Evolutionary conservation across 2,113 vertebrate species (phyloP).

Genomic region (Sakesphorus luctuosus): DNA sequence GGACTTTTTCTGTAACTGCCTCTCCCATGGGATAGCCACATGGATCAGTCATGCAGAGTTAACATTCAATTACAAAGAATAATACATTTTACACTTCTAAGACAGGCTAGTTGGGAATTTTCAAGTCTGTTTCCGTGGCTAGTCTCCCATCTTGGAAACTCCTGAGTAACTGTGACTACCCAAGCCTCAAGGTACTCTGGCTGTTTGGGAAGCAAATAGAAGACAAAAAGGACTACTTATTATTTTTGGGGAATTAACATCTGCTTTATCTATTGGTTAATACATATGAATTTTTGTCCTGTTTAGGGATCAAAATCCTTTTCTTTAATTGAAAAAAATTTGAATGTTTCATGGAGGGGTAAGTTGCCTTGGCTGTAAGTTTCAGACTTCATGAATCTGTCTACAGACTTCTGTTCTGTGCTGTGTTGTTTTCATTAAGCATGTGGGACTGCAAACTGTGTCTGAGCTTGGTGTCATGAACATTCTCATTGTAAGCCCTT

Average conservation of each 20-base stretch:
- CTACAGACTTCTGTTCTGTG: not conserved
- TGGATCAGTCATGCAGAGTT: not conserved
- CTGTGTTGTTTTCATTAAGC: not conserved
- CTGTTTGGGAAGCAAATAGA: not conserved
- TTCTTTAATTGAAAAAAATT: not conserved
- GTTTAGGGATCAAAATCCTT: not conserved
- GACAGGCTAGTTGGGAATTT: not conserved
- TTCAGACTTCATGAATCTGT: not conserved
- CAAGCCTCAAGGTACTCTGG: not conserved
- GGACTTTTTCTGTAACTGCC: not conserved
- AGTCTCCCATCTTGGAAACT: not conserved
- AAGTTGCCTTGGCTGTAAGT: not conserved
- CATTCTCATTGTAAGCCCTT: not conserved
- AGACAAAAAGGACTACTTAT: not conserved
- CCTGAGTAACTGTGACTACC: not conserved
- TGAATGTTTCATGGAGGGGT: not conserved
- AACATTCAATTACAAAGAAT: not conserved
- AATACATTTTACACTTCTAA: not conserved
- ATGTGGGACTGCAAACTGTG: not conserved
- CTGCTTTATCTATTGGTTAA: not conserved
- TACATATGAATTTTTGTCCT: not conserved
- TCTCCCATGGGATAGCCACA: not conserved
- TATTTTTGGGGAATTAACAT: not conserved
- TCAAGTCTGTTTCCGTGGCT: not conserved
- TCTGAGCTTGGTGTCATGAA: not conserved